Conservation (phyloP, 2,888 invertebrate species). For the Rhagonycha lutea region DNA sequence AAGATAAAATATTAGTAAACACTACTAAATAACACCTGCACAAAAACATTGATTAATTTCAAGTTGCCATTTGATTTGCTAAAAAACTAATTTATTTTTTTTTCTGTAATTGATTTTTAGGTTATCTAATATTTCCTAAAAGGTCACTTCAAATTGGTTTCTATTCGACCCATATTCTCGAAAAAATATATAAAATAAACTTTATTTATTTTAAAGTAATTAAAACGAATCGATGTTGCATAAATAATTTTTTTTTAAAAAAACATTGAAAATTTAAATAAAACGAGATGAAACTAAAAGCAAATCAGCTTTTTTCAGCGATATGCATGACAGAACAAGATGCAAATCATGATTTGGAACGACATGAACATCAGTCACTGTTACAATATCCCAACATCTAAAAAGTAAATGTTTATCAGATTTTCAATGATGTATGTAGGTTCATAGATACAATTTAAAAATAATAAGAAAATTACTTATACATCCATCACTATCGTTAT, state of each 20-base stretch:
- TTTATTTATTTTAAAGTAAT: neutral
- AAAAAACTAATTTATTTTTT: neutral
- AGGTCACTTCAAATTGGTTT: neutral
- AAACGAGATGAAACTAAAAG: neutral
- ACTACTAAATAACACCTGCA: neutral
- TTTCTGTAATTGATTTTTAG: neutral
- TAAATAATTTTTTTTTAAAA: neutral
- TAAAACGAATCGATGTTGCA: neutral
- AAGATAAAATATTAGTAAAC: neutral
- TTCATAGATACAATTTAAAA: neutral
- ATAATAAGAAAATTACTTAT: neutral
- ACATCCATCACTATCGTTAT: neutral
- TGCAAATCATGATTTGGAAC: conserved; percentile 7
- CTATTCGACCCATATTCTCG: neutral
- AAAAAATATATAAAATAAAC: neutral
- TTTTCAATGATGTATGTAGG: conserved; percentile 14
- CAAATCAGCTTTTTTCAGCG: neutral
- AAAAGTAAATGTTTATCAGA: conserved; percentile 16
- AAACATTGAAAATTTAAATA: neutral
- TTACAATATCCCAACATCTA: conserved; percentile 13
- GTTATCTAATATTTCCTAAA: neutral
- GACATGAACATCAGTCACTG: conserved; percentile 12
- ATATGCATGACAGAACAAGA: conserved; percentile 2
- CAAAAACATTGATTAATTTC: neutral
- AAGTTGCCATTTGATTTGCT: neutral